A percentile compares a stretch with the other conserved stretches of the same genome.
phyloP scores from a whole-genome alignment of 2,797 vertebrate genomes.

The Xiphorhynchus erythropygius region DNA sequence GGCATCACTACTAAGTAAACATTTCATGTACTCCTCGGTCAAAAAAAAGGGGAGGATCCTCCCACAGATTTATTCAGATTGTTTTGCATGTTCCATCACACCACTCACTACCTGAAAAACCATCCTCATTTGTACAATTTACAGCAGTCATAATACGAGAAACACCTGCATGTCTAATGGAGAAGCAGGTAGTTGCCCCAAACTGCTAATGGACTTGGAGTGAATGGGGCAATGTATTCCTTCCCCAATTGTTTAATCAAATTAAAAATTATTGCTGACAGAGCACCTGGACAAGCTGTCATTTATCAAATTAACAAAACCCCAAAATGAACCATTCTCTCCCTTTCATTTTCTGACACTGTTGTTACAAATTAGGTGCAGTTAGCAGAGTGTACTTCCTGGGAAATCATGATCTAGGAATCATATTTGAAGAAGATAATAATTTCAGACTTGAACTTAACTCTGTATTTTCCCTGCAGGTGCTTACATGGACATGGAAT shows the following conservation, averaged over 20 bases:
- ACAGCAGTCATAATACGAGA: not conserved
- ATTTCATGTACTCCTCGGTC: not conserved
- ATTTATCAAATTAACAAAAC: not conserved
- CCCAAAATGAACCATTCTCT: not conserved
- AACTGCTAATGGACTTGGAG: not conserved
- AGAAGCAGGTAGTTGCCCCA: not conserved
- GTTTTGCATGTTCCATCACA: not conserved
- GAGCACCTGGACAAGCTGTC: not conserved
- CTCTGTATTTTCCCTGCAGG: not conserved
- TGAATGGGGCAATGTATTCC: not conserved
- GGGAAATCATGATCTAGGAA: not conserved
- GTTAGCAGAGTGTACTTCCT: not conserved
- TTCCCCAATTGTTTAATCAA: not conserved
- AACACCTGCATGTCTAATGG: not conserved
- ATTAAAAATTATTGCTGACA: conserved; percentile 4
- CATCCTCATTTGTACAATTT: not conserved
- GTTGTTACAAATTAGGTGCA: not conserved
- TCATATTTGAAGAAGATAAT: not conserved
- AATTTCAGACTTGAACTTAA: not conserved
- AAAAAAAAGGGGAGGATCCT: not conserved
- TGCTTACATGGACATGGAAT: not conserved
- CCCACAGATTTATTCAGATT: not conserved
- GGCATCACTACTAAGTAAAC: not conserved
- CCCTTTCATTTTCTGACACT: not conserved
- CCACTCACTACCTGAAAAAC: not conserved